Conservation (phyloP, 2,113 vertebrate species). For the Notechis scutatus region DNA sequence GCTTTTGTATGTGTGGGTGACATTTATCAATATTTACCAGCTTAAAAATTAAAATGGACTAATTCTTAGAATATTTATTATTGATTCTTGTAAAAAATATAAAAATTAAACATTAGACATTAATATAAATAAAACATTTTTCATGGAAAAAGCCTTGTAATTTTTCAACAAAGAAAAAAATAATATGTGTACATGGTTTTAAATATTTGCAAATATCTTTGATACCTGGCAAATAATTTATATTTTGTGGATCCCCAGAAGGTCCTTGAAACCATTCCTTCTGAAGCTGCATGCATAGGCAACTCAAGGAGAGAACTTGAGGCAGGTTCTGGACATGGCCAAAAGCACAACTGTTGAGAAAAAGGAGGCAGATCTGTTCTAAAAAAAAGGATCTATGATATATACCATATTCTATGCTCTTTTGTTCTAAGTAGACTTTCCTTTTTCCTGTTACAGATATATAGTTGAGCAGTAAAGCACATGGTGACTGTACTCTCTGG, state of each 20-base stretch:
- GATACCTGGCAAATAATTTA: background rate
- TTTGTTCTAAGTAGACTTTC: too few relatives aligned
- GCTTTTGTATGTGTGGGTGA: background rate
- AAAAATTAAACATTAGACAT: background rate
- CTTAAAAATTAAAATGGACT: background rate
- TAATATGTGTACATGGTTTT: background rate
- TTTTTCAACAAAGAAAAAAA: background rate
- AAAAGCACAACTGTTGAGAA: background rate
- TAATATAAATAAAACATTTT: background rate
- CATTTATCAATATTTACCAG: background rate
- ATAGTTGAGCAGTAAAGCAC: background rate
- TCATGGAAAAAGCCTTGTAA: background rate
- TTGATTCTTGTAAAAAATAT: background rate
- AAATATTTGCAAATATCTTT: background rate
- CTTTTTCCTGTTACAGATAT: background rate
- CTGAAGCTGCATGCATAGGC: background rate
- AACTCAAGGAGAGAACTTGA: background rate
- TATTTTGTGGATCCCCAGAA: background rate
- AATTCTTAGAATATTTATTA: background rate
- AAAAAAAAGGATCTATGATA: background rate
- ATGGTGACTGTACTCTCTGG: background rate
- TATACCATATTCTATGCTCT: too few relatives aligned
- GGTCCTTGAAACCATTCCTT: background rate
- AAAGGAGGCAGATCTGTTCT: background rate
- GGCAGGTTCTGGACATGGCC: background rate